Evolutionary conservation across 2,113 vertebrate genomes (phyloP).

Genomic region (Zeus faber): DNA sequence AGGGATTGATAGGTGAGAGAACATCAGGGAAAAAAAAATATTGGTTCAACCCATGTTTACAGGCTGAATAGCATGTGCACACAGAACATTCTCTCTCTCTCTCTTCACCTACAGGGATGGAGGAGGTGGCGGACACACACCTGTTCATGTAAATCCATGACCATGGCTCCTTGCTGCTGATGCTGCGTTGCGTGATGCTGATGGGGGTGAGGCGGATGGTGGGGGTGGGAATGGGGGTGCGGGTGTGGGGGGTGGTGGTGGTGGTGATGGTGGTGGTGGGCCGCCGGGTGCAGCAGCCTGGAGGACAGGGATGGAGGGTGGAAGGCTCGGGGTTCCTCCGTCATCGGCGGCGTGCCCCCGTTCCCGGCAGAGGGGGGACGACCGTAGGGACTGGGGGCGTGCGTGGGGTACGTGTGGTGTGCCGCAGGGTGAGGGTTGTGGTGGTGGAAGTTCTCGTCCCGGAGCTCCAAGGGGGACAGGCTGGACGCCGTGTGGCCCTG

Average conservation of each 20-base stretch:
- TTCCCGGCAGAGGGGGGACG: conserved; percentile 76
- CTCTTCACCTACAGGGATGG: too few species aligned
- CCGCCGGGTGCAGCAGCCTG: conserved; percentile 88
- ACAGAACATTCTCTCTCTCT: too few species aligned
- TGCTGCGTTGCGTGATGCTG: conserved; percentile 63
- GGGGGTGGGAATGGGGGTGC: conserved; percentile 18
- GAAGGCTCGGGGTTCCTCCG: conserved; percentile 94
- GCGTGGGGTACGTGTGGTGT: conserved; percentile 67
- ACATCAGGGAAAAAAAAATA: too few species aligned
- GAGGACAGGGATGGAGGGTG: conserved; percentile 90
- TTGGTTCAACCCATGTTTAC: too few species aligned
- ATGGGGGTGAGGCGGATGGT: conserved; percentile 84
- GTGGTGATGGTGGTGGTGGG: conserved; percentile 73
- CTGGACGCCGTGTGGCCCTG: conserved; percentile 41
- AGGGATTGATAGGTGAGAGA: too few species aligned
- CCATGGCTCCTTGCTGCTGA: conserved; percentile 88
- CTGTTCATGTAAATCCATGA: conserved; percentile 96
- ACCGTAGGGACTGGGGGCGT: conserved; percentile 73
- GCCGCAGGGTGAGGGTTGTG: conserved; percentile 31
- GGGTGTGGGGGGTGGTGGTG: conserved; percentile 39
- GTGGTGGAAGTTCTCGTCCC: conserved; percentile 88
- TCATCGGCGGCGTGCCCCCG: conserved; percentile 25
- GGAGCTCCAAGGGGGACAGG: conserved; percentile 68
- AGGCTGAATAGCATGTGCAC: too few species aligned
- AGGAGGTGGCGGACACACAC: conserved; percentile 51